Evolutionary conservation across 1,140 invertebrate genomes (phyloP).

Genomic region (Aplysia californica): DNA sequence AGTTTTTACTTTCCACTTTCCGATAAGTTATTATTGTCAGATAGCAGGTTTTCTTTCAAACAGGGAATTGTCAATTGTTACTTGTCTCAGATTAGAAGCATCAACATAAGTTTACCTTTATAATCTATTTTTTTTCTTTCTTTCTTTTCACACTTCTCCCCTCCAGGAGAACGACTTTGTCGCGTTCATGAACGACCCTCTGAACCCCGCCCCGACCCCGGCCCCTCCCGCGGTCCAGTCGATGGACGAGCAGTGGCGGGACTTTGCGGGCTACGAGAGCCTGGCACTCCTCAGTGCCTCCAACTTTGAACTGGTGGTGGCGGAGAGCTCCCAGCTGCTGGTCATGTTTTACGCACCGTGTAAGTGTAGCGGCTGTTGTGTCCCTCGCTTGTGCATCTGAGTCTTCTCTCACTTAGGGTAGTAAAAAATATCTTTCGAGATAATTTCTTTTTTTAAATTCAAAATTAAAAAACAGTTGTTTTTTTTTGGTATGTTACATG

Average conservation of each 20-base stretch:
- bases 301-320: conserved; percentile 70
- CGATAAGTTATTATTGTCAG: too few species aligned
- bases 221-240: conserved; percentile 52
- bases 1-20: too few species aligned
- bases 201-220: conserved; percentile 63
- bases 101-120: too few species aligned
- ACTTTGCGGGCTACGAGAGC: conserved; percentile 66
- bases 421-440: neutral
- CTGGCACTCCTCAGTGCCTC: conserved; percentile 70
- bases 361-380: too few species aligned
- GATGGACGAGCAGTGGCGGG: conserved; percentile 68
- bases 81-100: too few species aligned
- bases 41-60: too few species aligned
- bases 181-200: conserved; percentile 76
- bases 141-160: neutral
- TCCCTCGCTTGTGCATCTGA: too few species aligned
- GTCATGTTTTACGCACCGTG: conserved; percentile 68
- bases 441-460: neutral
- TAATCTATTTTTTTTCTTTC: too few species aligned
- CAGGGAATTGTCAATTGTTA: too few species aligned
- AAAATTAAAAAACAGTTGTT: neutral
- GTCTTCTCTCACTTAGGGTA: neutral
- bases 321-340: conserved; percentile 55
- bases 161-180: conserved; percentile 75
- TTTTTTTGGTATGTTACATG: conserved; percentile 74